phyloP scores from a whole-genome alignment of 2,888 invertebrate genomes.

The Parthenolecanium corni region DNA sequence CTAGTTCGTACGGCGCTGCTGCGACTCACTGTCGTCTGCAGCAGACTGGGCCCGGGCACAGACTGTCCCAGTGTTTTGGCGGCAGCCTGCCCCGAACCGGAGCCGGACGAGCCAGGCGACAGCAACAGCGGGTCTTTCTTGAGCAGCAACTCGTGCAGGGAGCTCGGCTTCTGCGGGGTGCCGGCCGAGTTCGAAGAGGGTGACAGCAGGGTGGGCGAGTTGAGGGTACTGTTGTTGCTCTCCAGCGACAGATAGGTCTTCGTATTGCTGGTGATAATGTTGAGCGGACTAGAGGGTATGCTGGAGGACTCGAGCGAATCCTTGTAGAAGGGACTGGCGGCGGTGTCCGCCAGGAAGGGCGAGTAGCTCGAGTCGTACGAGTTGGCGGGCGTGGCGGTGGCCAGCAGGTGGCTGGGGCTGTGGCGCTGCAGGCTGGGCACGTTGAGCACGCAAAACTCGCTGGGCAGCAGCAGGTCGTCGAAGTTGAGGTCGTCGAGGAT shows the following conservation, averaged over 20 bases:
- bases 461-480: constrained; percentile 66
- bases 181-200: constrained; percentile 39
- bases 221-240: constrained; percentile 45
- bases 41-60: constrained; percentile 42
- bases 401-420: constrained; percentile 10
- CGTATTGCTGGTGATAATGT: constrained; percentile 31
- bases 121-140: constrained; percentile 47
- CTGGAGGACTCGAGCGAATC: constrained; percentile 37
- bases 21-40: constrained; percentile 16
- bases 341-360: constrained; percentile 37
- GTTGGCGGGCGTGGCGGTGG: constrained; percentile 16
- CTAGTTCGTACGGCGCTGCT: constrained; percentile 27
- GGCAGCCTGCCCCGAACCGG: not conserved
- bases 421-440: constrained; percentile 17
- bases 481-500: constrained; percentile 73
- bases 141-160: constrained; percentile 55
- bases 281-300: constrained; percentile 46
- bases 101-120: constrained; percentile 31
- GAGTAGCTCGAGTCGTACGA: constrained; percentile 33
- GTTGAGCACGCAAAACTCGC: constrained; percentile 41
- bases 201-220: constrained; percentile 36
- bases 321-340: constrained; percentile 35
- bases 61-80: constrained; percentile 46
- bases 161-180: constrained; percentile 39
- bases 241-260: constrained; percentile 51